These are phyloP conservation scores for Drosophila mayaguana DNA, from an alignment of 2,888 invertebrate species.

Conservation along the genomic window DNA sequence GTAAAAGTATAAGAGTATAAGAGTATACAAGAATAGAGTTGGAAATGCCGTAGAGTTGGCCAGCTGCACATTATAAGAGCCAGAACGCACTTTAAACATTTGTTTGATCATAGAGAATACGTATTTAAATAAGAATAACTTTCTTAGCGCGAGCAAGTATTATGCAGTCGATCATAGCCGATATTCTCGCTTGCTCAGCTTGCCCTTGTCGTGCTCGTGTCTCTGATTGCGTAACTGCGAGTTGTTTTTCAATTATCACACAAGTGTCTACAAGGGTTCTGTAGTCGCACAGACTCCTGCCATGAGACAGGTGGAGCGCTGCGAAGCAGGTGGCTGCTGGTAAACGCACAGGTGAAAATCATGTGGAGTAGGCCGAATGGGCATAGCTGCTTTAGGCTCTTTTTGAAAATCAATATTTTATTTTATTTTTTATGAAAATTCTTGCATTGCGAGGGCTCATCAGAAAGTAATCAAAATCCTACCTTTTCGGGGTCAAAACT, in stretches of 20 bases:
- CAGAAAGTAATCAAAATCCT: conserved; percentile 17
- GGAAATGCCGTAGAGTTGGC: too few relatives aligned
- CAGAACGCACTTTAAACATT: too few relatives aligned
- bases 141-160: neutral
- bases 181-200: neutral
- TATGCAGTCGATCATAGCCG: neutral
- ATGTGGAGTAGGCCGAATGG: neutral
- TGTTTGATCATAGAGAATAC: too few relatives aligned
- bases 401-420: neutral
- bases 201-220: neutral
- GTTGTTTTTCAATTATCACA: conserved; percentile 32
- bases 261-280: conserved; percentile 45
- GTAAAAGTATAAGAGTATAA: too few relatives aligned
- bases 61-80: too few relatives aligned
- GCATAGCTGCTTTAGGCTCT: neutral
- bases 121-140: too few relatives aligned
- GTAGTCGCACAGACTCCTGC: neutral
- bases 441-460: conserved; percentile 11
- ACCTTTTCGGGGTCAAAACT: conserved; percentile 7
- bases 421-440: neutral
- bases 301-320: neutral
- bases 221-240: conserved; percentile 52
- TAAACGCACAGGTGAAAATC: neutral
- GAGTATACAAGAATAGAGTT: too few relatives aligned
- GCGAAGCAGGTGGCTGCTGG: neutral